Evolutionary conservation across 2,888 invertebrate species (phyloP).

Genomic region (Willowsia nigromaculata): DNA sequence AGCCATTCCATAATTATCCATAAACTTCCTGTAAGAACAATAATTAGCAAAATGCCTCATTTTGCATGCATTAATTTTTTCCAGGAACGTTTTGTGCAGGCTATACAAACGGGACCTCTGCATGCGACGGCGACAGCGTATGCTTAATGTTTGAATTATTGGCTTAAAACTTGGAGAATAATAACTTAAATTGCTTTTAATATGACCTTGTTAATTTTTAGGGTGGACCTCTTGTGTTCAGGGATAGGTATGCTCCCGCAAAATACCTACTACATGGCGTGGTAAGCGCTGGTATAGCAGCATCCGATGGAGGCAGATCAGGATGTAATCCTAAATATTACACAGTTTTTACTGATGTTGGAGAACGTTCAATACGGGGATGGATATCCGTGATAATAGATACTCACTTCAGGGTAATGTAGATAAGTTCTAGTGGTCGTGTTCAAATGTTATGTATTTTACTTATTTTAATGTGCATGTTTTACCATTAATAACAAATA

Average conservation of each 20-base stretch:
- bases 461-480: too few species aligned
- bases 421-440: too few species aligned
- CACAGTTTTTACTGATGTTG: conserved; percentile 82
- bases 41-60: too few species aligned
- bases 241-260: conserved; percentile 50
- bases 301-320: conserved; percentile 59
- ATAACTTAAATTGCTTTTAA: background rate
- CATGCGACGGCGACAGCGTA: conserved; percentile 74
- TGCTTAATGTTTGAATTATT: background rate
- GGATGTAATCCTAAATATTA: conserved; percentile 81
- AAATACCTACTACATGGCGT: conserved; percentile 74
- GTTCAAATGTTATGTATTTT: too few species aligned
- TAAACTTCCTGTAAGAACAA: background rate
- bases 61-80: too few species aligned
- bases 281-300: conserved; percentile 80
- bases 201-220: background rate
- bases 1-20: background rate
- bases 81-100: conserved; percentile 84
- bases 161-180: background rate
- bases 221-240: conserved; percentile 74
- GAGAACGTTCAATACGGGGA: conserved; percentile 48
- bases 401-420: background rate
- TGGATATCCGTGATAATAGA: conserved; percentile 67
- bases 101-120: conserved; percentile 82
- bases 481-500: too few species aligned